A percentile compares a stretch with the other conserved stretches of the same genome.
These are phyloP conservation scores for Heliconius congener DNA, from an alignment of 1,140 invertebrate species.

Conservation along the genomic window DNA sequence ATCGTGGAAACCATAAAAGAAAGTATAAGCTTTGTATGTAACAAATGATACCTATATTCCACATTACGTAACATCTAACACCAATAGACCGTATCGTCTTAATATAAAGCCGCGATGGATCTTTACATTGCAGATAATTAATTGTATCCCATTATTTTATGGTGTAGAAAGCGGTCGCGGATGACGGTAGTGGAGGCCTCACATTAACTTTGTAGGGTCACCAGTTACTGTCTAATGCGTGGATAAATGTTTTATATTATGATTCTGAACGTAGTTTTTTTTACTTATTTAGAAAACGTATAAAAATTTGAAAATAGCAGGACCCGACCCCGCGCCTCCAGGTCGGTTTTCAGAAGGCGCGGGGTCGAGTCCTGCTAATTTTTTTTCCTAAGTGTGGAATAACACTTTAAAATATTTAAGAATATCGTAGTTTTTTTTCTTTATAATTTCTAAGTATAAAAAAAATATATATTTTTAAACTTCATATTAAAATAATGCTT, in stretches of 20 bases:
- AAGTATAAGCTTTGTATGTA: neutral
- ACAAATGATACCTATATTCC: neutral
- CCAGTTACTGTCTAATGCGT: neutral
- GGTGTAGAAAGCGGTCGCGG: slow-evolving; percentile 53
- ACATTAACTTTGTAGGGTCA: slow-evolving; percentile 43
- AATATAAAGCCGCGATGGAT: slow-evolving; percentile 25
- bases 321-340: too few relatives aligned
- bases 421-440: too few relatives aligned
- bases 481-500: too few relatives aligned
- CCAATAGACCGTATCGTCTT: slow-evolving; percentile 2
- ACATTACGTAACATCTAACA: neutral
- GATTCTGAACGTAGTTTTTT: neutral
- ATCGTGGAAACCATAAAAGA: neutral
- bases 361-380: too few relatives aligned
- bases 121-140: slow-evolving; percentile 45
- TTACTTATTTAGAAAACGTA: too few relatives aligned
- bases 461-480: too few relatives aligned
- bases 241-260: neutral
- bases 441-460: too few relatives aligned
- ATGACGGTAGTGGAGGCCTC: slow-evolving; percentile 51
- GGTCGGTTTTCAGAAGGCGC: too few relatives aligned
- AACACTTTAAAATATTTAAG: too few relatives aligned
- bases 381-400: too few relatives aligned
- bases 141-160: slow-evolving; percentile 59
- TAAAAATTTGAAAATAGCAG: too few relatives aligned